These are phyloP conservation scores for Rhabdornis inornatus DNA, from an alignment of 2,113 vertebrate species.

Conservation along the genomic window DNA sequence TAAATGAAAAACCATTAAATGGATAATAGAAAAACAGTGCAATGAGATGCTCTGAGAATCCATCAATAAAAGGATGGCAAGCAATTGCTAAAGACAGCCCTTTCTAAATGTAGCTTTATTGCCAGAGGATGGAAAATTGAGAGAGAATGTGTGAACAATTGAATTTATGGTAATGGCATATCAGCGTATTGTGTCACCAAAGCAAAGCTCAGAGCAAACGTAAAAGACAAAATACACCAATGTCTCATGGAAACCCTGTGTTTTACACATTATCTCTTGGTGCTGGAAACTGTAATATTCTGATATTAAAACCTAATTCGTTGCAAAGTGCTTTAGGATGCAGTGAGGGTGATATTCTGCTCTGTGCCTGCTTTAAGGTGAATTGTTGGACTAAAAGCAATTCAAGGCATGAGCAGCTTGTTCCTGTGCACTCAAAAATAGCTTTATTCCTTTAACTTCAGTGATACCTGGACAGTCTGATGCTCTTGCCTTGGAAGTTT, in stretches of 20 bases:
- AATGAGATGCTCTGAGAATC: slow-evolving; percentile 55
- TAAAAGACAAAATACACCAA: not conserved
- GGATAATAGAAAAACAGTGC: slow-evolving; percentile 61
- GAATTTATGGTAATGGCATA: slow-evolving; percentile 66
- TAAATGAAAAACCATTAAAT: slow-evolving; percentile 67
- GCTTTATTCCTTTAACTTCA: not conserved
- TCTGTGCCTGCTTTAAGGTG: not conserved
- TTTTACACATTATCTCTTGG: slow-evolving; percentile 4
- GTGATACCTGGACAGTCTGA: not conserved
- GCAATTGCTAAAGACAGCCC: slow-evolving; percentile 56
- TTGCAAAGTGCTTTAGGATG: slow-evolving; percentile 9
- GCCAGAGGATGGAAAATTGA: slow-evolving; percentile 48
- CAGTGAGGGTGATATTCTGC: not conserved
- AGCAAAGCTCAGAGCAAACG: slow-evolving; percentile 29
- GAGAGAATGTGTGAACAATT: slow-evolving; percentile 60
- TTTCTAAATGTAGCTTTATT: slow-evolving; percentile 56
- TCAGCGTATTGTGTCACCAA: slow-evolving; percentile 28
- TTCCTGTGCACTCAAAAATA: not conserved
- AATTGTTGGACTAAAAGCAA: not conserved
- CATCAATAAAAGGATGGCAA: slow-evolving; percentile 63
- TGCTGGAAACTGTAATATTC: slow-evolving; percentile 42
- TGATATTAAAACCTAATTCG: slow-evolving; percentile 50
- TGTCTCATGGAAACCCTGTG: slow-evolving; percentile 29
- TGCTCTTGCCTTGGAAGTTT: not conserved
- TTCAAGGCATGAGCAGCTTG: not conserved